Evolutionary conservation across 2,888 invertebrate genomes (phyloP), one percentile per base, ranked within the genome.

Genomic region (Megamerina dolium): DNA sequence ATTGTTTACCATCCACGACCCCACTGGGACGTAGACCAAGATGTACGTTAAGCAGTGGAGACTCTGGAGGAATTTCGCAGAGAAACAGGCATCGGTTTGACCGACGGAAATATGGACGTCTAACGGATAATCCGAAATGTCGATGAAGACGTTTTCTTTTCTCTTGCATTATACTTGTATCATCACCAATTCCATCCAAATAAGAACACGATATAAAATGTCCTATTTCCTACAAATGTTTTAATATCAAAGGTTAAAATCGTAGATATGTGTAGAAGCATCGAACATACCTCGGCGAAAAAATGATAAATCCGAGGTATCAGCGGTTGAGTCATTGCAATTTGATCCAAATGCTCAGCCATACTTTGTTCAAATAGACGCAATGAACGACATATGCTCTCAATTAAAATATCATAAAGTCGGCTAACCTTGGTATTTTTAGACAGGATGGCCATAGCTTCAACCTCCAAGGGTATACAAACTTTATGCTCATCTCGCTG

Each of bases 151-250:
- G 68, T 59, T 78, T 77, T 35, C 92, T 76, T 37, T 67, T 62
- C 16, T 68, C 63, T 42, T 63, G 62, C 77, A 76, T 76, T 83
- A 85, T 77, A 64, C 83, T 77, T 52, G 79, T 77, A 50, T 82
- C 80, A 60, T 88, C 86, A 4, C 78, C 72, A 36, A 79, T 73
- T 43, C 75, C 77, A 57, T 78, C 77, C 13, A 85, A 80, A 61
- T 87, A 84, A 32, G 85, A 74, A 53, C 83, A 76, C 9, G 88
- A 85, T 16, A 91, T 65, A 57, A 88, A 84, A 68, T 89, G 87
- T 2, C 85, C 85, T 56, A 85, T 77, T 50, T 79, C 78, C 49
- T 73, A 65, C 2, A 37, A 33, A 14, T 5, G 13, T 33, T 32
- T 3, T 14, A 26, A 5, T n/a, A 10, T 37, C 13, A 35, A 19